Evolutionary conservation across 2,113 vertebrate genomes (phyloP), one percentile per base, ranked within the genome.

Genomic region (Bostrychus sinensis): DNA sequence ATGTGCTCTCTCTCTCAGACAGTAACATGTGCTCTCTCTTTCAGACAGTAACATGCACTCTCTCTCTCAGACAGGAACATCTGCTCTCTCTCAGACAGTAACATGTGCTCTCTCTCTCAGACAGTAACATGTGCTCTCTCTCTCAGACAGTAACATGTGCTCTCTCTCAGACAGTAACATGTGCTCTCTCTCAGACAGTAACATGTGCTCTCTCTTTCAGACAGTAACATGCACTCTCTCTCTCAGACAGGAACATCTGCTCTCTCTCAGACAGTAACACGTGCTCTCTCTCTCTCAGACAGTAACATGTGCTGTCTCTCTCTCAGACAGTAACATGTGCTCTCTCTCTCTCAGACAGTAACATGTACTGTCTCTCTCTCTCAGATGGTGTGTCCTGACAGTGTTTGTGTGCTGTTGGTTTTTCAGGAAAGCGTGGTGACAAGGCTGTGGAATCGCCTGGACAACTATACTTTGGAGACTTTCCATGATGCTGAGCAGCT

Each of bases 381-480:
- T n/a, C n/a, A n/a, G n/a, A n/a, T 13, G 39, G 26, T 12, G 23
- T 58, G 19, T 56, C 23, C 16, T 20, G 17, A 71, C 34, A 83
- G 59, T 10, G n/a, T 68, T 58, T 66, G 61, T 88, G 23, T 89
- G 89, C 88, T 80, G 26, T 22, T 55, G n/a, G 4, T 88, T 20
- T 88, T 72, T 26, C 77, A 99, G 96, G 94, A 89, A 89, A 90
- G 37, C 26, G 75, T 82, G 75, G 86, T 91, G 75, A 86, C 87
- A 61, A 81, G 78, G 39, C 86, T 92, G 80, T 88, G 93, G 39
- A 77, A 69, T 1, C 32, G 70, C 30, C 41, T 96, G 74, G 89
- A 95, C 39, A 91, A 92, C 46, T 86, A 93, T 73, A 94, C 94
- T 9, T 72, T 59, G 23, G 86, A 90, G 62, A 95, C 90, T 43